Base-by-base conservation (phyloP, 2,797 vertebrate species). In the Gadopsis marmoratus region DNA sequence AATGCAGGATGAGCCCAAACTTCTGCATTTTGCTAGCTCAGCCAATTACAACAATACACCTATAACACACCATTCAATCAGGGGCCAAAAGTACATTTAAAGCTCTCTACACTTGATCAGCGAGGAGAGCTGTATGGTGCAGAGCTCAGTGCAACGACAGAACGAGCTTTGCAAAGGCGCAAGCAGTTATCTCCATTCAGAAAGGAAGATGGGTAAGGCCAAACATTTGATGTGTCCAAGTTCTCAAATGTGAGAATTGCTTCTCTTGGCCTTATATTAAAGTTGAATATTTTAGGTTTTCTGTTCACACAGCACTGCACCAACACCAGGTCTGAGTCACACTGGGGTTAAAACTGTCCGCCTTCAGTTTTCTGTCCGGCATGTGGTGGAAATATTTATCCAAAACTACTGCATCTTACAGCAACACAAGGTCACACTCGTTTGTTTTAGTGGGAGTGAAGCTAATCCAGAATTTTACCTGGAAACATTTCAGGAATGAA, bases 401-500 rank as follows among this genome's bases (percentile, higher is more conserved):
- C 31, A 56, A 39, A 39, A 35, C 39, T 33, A 21, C 37, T 7
- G 54, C 39, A 64, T 74, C 61, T 29, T 1, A 39, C 8, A 55
- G 58, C 62, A 6, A 37, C 53, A 59, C 69, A 47, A 54, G 59
- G 74, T 78, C 65, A 66, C 6, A 29, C 50, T 31, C 39, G 69
- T 83, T 77, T 82, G 79, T 63, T 84, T 72, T 4, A 66, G 77
- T 10, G 43, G 33, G 21, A 35, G 35, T 47, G 31, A 23, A 43
- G 41, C 55, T 65, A 61, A 76, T 64, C 31, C 12, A 37, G 37
- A 45, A 14, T 58, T 58, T 67, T 21, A 74, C 29, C 13, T 29
- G 53, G 29, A 43, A 65, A 70, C 63, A 78, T 53, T 51, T 83
- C 50, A 83, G 80, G 86, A 89, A 87, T 86, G 86, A 90, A 77